Evolutionary conservation across 2,797 vertebrate species (phyloP).

Genomic region (Atherinosoma microstoma): DNA sequence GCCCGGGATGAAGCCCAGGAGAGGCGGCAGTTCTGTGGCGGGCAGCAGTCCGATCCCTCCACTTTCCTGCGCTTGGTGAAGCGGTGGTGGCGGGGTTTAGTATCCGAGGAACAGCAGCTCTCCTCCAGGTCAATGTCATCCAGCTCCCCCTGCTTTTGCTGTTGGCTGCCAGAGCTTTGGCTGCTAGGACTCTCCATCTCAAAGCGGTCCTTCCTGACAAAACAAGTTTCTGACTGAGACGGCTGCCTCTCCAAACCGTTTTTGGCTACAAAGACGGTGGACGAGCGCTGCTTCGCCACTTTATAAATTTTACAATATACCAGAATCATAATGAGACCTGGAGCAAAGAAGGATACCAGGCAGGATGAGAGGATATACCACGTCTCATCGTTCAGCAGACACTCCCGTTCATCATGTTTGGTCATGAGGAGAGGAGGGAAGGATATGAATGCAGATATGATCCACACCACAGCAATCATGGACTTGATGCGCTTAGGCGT

Average conservation of each 20-base stretch:
- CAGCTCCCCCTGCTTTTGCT: constrained; percentile 80
- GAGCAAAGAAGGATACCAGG: constrained; percentile 90
- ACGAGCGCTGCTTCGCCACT: constrained; percentile 86
- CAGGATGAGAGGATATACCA: constrained; percentile 94
- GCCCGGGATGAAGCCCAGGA: constrained; percentile 84
- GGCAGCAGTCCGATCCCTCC: constrained; percentile 79
- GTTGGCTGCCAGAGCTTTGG: constrained; percentile 80
- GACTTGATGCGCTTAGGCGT: constrained; percentile 88
- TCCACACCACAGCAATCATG: constrained; percentile 89
- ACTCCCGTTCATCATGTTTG: constrained; percentile 81
- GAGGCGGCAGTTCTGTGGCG: constrained; percentile 79
- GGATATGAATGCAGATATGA: constrained; percentile 87
- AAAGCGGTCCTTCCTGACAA: constrained; percentile 79
- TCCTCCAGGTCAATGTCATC: constrained; percentile 89
- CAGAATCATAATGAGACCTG: constrained; percentile 90
- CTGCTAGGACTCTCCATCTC: constrained; percentile 84
- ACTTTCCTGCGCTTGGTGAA: constrained; percentile 81
- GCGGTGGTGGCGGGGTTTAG: constrained; percentile 75
- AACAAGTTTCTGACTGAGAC: constrained; percentile 85
- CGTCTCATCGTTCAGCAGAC: constrained; percentile 90
- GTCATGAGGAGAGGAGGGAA: constrained; percentile 89
- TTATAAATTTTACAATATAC: constrained; percentile 93
- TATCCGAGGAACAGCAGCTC: constrained; percentile 80
- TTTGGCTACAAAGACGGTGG: constrained; percentile 85
- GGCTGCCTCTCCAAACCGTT: constrained; percentile 82